Evolutionary conservation across 2,888 invertebrate genomes (phyloP).

Genomic region (Epinotia nisella): DNA sequence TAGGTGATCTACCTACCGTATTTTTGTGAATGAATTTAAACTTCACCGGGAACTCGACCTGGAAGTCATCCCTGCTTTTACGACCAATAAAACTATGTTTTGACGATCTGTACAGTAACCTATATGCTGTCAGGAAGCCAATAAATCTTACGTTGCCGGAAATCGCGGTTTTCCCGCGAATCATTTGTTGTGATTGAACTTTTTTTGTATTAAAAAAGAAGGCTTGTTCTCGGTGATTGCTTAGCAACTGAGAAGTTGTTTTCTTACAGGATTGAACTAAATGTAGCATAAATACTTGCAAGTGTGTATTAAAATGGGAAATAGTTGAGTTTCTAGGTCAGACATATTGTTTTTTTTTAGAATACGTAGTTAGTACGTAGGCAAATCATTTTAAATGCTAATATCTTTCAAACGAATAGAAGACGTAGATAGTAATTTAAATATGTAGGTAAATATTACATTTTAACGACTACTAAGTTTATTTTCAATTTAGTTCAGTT

Average conservation of each 20-base stretch:
- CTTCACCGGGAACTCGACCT: background rate
- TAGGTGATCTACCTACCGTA: too few species aligned
- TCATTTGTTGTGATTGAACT: background rate
- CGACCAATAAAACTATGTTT: conserved; percentile 21
- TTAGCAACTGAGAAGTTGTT: too few species aligned
- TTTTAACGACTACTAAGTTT: background rate
- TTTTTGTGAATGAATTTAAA: too few species aligned
- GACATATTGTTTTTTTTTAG: background rate
- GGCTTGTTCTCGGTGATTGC: too few species aligned
- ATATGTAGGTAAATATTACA: too few species aligned
- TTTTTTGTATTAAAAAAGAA: too few species aligned
- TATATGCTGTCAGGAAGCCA: conserved; percentile 5
- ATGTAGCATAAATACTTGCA: too few species aligned
- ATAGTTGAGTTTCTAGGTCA: background rate
- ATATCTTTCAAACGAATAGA: too few species aligned
- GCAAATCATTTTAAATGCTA: too few species aligned
- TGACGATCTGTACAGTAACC: conserved; percentile 20
- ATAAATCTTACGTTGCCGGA: conserved; percentile 8
- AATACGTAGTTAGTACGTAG: too few species aligned
- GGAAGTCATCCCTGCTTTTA: conserved; percentile 5
- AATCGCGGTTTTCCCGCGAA: conserved; percentile 16
- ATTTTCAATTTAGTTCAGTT: background rate
- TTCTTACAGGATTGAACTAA: too few species aligned
- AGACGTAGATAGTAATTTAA: too few species aligned
- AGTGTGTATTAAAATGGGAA: background rate